Evolutionary conservation across 1,140 invertebrate genomes (phyloP).

Genomic region (Hypsibius dujardini): DNA sequence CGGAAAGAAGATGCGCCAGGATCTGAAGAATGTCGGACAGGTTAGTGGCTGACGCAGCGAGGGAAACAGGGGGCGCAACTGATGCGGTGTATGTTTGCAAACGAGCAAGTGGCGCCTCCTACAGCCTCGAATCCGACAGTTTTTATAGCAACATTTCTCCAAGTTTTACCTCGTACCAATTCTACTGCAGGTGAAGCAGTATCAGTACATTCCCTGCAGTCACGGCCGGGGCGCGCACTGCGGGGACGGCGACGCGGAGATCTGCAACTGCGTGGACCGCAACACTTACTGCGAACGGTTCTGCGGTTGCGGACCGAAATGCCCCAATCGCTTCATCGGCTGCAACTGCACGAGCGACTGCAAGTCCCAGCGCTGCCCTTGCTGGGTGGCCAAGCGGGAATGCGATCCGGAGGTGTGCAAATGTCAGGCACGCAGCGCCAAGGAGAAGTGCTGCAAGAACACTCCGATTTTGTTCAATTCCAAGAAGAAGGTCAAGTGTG

Average conservation of each 20-base stretch:
- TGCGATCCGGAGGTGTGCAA: constrained; percentile 98
- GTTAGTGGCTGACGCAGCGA: no score
- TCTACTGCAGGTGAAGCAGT: constrained; percentile 2
- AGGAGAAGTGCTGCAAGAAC: constrained; percentile 93
- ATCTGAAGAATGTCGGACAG: background rate
- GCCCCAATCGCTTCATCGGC: constrained; percentile 73
- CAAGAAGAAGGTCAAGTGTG: constrained; percentile 11
- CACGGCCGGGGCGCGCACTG: background rate
- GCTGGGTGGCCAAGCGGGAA: constrained; percentile 89
- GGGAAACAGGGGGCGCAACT: no score
- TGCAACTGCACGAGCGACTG: constrained; percentile 95
- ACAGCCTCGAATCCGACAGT: no score
- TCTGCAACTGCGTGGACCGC: background rate
- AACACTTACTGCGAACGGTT: constrained; percentile 2
- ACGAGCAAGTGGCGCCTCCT: no score
- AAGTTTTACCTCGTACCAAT: no score
- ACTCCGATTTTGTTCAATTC: constrained; percentile 32
- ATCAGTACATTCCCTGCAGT: constrained; percentile 1
- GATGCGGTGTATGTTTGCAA: no score
- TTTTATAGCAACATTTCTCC: no score
- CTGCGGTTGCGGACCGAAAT: background rate
- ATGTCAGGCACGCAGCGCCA: constrained; percentile 57
- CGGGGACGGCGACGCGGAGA: background rate
- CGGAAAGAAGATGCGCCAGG: background rate
- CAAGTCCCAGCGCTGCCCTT: constrained; percentile 96